Evolutionary conservation across 2,888 invertebrate species (phyloP).

Genomic region (Idaea biselata): DNA sequence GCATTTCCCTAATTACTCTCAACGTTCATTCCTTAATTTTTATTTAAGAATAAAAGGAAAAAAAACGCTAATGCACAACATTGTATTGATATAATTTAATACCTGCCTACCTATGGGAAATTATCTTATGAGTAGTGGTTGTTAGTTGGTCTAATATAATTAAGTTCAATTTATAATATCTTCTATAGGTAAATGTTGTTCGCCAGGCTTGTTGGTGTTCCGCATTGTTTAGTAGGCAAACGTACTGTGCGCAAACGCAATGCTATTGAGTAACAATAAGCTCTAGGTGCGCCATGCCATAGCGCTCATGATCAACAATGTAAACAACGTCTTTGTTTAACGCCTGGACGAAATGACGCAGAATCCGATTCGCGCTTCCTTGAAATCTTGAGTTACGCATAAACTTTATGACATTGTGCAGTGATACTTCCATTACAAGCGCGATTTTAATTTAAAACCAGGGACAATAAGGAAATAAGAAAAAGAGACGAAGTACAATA

Average conservation of each 20-base stretch:
- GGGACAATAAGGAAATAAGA: slow-evolving; percentile 14
- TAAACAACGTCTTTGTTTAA: slow-evolving; percentile 66
- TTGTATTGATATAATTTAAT: neutral
- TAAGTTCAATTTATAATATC: neutral
- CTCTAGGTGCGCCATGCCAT: slow-evolving; percentile 9
- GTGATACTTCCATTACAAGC: no score
- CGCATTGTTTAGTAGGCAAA: slow-evolving; percentile 25
- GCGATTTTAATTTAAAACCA: slow-evolving; percentile 18
- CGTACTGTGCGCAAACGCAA: slow-evolving; percentile 11
- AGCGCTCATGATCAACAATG: slow-evolving; percentile 15
- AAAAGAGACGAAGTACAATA: neutral
- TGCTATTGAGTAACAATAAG: slow-evolving; percentile 22
- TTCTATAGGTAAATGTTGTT: slow-evolving; percentile 4
- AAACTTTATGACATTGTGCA: neutral
- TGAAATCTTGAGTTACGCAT: slow-evolving; percentile 15
- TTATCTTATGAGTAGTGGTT: neutral
- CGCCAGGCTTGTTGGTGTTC: slow-evolving; percentile 20
- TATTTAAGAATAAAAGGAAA: neutral
- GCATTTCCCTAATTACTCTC: no score
- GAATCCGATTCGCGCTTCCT: slow-evolving; percentile 40
- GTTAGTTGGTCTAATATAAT: neutral
- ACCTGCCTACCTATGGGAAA: neutral
- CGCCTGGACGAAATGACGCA: slow-evolving; percentile 39
- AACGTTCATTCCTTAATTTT: no score
- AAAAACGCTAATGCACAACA: neutral